Evolutionary conservation across 1,140 invertebrate genomes (phyloP), one percentile per base, ranked within the genome.

Genomic region (Cherax destructor): DNA sequence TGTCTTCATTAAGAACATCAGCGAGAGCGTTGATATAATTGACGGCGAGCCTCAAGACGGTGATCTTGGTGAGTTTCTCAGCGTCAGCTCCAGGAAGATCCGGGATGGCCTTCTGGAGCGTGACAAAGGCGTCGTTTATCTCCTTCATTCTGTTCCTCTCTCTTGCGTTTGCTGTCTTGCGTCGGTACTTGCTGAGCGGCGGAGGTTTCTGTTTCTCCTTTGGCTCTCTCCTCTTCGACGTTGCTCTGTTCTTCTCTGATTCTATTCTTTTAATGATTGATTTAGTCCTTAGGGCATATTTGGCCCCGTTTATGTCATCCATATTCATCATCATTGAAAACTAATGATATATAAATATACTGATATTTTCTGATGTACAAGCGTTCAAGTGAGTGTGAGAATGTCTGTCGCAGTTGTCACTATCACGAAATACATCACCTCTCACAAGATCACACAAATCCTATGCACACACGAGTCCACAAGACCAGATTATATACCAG

Each of bases 31-130:
- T 95, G 86, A 98, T 98, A 94, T 98, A 99, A 93, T 97, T 97
- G 96, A 98, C 97, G 9, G 97, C 97, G 81, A 98, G 94, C 13
- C 97, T 94, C n/a, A 98, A 95, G 4, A 97, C 98, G 9, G 97
- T 97, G 92, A 98, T 98, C 95, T 98, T 98, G 56, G 97, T 98
- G 83, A 98, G 94, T 95, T 98, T 98, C 94, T 97, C 96, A 56
- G 86, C 83, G 49, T 94, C 94, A 24, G 93, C 93, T 30, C 95
- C 94, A 10, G 94, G 94, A 56, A 94, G 92, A 83, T 95, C 94
- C 1, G 98, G 98, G 1, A 98, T 97, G 10, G 96, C 97, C 69
- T 95, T 95, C 41, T 97, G 95, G 0, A 98, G 95, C 3, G 96
- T 95, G 94, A 98, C 97, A 94, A 98, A 98, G 0, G 97, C 98